phyloP scores from a whole-genome alignment of 2,888 invertebrate species.

The Prosopocoilus inquinatus region DNA sequence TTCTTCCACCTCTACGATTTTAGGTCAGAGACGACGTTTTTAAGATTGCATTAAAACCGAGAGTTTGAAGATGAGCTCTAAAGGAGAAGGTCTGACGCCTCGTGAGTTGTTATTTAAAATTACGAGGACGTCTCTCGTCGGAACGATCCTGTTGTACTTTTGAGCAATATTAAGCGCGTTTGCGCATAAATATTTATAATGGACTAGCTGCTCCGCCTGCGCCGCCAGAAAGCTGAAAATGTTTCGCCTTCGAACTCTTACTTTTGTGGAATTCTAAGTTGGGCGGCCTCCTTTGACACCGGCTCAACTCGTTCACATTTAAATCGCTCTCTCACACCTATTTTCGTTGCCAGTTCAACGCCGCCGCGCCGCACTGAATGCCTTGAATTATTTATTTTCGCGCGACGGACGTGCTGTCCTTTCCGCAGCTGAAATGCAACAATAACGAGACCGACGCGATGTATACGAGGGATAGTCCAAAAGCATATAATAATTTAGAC shows the following conservation, averaged over 20 bases:
- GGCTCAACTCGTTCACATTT: neutral
- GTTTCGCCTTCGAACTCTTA: conserved; percentile 3
- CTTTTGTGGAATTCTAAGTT: conserved; percentile 5
- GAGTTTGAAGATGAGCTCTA: too few relatives aligned
- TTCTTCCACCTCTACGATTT: too few relatives aligned
- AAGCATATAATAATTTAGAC: too few relatives aligned
- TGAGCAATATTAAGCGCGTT: neutral
- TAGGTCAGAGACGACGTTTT: too few relatives aligned
- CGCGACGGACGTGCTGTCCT: neutral
- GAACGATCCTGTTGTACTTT: neutral
- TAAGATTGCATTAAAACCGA: too few relatives aligned
- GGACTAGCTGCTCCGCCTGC: neutral
- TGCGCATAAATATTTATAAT: conserved; percentile 4
- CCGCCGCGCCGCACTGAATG: neutral
- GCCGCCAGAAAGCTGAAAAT: neutral
- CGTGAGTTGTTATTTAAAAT: too few relatives aligned
- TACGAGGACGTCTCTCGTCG: too few relatives aligned
- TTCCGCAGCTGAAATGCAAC: neutral
- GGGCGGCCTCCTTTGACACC: conserved; percentile 2
- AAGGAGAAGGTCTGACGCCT: too few relatives aligned
- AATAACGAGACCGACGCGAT: too few relatives aligned
- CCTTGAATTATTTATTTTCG: conserved; percentile 5
- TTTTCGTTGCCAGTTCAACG: conserved; percentile 2
- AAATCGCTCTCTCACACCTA: conserved; percentile 4
- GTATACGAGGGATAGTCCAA: too few relatives aligned